Evolutionary conservation across 1,140 invertebrate species (phyloP), one percentile per base, ranked within the genome.

Genomic region (Pemphigus obesinymphae): DNA sequence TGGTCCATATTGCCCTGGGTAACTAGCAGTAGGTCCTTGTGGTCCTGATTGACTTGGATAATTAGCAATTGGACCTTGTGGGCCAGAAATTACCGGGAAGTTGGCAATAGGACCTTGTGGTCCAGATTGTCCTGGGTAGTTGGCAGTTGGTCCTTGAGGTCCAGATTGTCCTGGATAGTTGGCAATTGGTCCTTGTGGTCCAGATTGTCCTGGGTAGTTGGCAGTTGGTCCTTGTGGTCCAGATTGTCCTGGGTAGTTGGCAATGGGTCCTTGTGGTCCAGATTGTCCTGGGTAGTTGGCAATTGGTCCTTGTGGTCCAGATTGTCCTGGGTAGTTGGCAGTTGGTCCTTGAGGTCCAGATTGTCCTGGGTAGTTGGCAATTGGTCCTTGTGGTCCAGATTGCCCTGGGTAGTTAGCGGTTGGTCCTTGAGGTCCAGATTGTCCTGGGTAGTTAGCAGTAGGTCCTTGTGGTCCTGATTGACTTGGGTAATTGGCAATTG

Each of bases 131-230:
- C 82, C 83, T 45, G 83, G 82, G 82, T 75, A 85, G 40, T 75
- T 83, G 11, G 78, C 82, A 29, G 58, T 63, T 80, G 85, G 86
- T 50, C 85, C 85, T 70, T 82, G 84, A 20, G 86, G 85, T 50
- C 83, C 82, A n/a, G 72, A 50, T 34, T 84, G 82, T 58, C 80
- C 83, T 43, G 82, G 83, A 40, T 55, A 84, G 53, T 84, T 85
- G 37, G 84, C 84, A 55, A 82, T 84, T 83, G 84, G 83, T 20
- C 85, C 85, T 58, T 86, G 85, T 34, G 86, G 85, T 23, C 85
- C 86, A 76, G 70, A 75, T 37, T 85, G 82, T 63, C 85, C 83
- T 43, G 75, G 82, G 40, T 81, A 84, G 55, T 85, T 84, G 13
- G 78, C 81, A n/a, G 76, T 66, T 73, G 85, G 86, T 58, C 85